Evolutionary conservation across 2,113 vertebrate species (phyloP).

Genomic region (Ctenomys sociabilis): DNA sequence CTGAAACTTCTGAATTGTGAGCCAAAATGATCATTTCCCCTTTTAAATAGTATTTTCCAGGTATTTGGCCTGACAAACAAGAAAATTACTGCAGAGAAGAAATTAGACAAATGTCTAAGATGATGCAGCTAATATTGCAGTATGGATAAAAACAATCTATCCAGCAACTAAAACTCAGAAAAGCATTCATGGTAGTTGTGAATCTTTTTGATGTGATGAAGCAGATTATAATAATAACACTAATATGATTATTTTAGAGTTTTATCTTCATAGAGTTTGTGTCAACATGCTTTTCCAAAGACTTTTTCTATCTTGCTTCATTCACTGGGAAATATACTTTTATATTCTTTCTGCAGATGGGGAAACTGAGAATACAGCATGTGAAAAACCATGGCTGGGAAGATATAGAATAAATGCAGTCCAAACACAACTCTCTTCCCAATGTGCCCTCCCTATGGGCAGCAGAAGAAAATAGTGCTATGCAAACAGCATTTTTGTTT

Average conservation of each 20-base stretch:
- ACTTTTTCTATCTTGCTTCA: not conserved
- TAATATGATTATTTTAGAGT: not conserved
- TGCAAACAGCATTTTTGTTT: constrained; percentile 60
- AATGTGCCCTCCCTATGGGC: not conserved
- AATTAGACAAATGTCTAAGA: not conserved
- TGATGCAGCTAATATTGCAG: not conserved
- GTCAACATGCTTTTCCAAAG: not conserved
- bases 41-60: not conserved
- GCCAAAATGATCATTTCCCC: not conserved
- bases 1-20: not conserved
- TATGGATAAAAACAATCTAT: not conserved
- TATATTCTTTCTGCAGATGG: not conserved
- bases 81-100: not conserved
- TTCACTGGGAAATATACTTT: not conserved
- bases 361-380: not conserved
- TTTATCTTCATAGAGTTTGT: not conserved
- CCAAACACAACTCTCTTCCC: not conserved
- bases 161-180: not conserved
- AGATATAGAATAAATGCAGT: not conserved
- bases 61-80: not conserved
- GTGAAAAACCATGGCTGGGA: not conserved
- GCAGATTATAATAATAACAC: not conserved
- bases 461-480: constrained; percentile 1
- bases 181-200: not conserved
- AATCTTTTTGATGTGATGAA: not conserved